Evolutionary conservation across 2,888 invertebrate species (phyloP).

Genomic region (Himalopsyche tibetana): DNA sequence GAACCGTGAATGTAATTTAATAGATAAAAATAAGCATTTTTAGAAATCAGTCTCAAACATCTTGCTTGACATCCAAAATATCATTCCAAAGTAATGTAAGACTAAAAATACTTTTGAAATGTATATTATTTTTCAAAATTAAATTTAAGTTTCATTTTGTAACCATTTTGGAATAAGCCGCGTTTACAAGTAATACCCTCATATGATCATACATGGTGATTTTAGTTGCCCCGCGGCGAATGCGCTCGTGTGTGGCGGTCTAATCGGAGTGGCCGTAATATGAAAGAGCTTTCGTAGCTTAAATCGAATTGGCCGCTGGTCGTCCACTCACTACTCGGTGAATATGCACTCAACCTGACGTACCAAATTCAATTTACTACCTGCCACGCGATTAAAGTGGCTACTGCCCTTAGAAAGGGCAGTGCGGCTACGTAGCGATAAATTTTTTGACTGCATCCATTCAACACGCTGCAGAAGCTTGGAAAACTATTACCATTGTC

Average conservation of each 20-base stretch:
- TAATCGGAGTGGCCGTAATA: constrained; percentile 53
- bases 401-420: constrained; percentile 22
- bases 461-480: not conserved
- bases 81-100: no score
- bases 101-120: no score
- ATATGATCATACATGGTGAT: not conserved
- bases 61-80: no score
- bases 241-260: not conserved
- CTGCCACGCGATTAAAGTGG: constrained; percentile 63
- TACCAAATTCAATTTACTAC: constrained; percentile 65
- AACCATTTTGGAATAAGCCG: no score
- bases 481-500: not conserved
- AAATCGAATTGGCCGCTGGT: constrained; percentile 64
- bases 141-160: no score
- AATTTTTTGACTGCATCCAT: constrained; percentile 2
- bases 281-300: constrained; percentile 60
- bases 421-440: not conserved
- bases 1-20: no score
- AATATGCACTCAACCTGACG: constrained; percentile 66
- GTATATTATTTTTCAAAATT: no score
- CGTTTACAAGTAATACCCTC: no score
- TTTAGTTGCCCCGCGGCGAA: not conserved
- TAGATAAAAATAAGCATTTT: no score
- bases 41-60: no score
- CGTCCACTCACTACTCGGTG: constrained; percentile 61